A percentile compares a stretch with the other conserved stretches of the same genome.
Conservation (phyloP, 2,888 invertebrate genomes). For the Calameuta filiformis region DNA sequence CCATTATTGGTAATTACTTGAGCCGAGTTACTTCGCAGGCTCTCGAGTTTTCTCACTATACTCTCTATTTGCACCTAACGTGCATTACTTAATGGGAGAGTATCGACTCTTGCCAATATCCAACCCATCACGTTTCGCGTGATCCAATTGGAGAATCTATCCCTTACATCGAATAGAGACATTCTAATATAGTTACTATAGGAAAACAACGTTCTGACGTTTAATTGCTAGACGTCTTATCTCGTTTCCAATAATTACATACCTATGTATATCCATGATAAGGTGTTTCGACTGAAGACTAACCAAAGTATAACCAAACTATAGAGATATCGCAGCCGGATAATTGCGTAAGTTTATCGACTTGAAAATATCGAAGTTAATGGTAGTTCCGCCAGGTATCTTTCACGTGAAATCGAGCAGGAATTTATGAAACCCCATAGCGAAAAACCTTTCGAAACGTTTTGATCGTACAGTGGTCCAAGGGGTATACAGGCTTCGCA, state of each 20-base stretch:
- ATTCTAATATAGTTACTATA: neutral
- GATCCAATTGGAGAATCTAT: neutral
- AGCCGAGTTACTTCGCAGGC: slow-evolving; percentile 15
- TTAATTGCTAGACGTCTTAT: neutral
- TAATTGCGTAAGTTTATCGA: neutral
- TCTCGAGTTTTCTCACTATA: neutral
- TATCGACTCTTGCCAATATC: neutral
- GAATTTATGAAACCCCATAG: slow-evolving; percentile 53
- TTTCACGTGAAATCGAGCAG: neutral
- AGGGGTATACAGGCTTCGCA: slow-evolving; percentile 37
- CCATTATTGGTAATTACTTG: slow-evolving; percentile 23
- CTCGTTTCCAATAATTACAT: neutral
- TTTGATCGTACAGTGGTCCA: neutral
- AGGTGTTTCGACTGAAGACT: neutral
- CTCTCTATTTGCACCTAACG: neutral
- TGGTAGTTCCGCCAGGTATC: neutral
- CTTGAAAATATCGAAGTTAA: neutral
- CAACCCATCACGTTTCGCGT: neutral
- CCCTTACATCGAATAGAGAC: neutral
- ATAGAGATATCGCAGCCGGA: neutral
- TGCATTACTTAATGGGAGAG: neutral
- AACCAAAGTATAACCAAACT: neutral
- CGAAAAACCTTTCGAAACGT: slow-evolving; percentile 34
- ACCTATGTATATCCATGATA: neutral
- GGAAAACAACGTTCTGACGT: neutral